Conservation (phyloP, 2,113 vertebrate genomes). For the Cololabis saira region DNA sequence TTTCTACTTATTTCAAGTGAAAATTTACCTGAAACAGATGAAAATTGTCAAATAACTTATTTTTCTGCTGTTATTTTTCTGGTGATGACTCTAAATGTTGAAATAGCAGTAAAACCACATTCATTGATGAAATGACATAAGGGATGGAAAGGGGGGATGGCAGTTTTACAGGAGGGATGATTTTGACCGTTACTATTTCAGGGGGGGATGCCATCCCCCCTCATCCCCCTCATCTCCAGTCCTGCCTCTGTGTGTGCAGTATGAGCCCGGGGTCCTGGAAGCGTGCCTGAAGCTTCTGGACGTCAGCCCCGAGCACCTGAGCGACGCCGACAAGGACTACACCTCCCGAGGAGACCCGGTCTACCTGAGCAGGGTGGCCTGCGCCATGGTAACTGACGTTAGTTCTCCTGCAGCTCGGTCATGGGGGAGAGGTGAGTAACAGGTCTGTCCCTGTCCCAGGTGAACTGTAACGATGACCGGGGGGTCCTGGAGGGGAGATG, state of each 20-base stretch:
- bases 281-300: slow-evolving; percentile 68
- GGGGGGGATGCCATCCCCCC: no score
- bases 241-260: slow-evolving; percentile 44
- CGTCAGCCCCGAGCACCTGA: slow-evolving; percentile 58
- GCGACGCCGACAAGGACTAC: slow-evolving; percentile 53
- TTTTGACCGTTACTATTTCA: no score
- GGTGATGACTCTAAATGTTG: no score
- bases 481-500: slow-evolving; percentile 64
- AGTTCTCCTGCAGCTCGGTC: background rate
- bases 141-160: no score
- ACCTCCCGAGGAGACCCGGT: slow-evolving; percentile 48
- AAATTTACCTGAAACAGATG: no score
- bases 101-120: no score
- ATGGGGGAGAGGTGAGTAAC: background rate
- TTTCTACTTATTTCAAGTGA: no score
- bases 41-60: no score
- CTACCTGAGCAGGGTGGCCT: slow-evolving; percentile 71
- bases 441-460: slow-evolving; percentile 33
- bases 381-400: slow-evolving; percentile 73
- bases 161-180: no score
- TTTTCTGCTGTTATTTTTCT: no score
- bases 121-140: no score
- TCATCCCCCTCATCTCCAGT: no score
- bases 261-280: slow-evolving; percentile 67
- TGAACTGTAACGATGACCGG: slow-evolving; percentile 66